These are phyloP conservation scores for Prolemur simus DNA, from an alignment of 2,113 vertebrate species.

Conservation along the genomic window DNA sequence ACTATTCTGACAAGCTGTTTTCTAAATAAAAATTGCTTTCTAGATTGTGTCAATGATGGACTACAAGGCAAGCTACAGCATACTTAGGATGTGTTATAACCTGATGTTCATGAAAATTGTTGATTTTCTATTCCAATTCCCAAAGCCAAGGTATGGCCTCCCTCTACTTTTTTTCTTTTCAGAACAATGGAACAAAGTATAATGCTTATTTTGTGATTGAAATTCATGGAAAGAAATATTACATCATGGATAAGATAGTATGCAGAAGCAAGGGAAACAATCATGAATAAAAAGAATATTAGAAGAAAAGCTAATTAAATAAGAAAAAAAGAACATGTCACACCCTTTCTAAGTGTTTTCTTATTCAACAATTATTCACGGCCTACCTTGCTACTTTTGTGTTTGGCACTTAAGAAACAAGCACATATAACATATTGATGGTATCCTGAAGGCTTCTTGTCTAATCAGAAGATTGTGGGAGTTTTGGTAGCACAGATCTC, in stretches of 20 bases:
- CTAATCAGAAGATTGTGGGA: background rate
- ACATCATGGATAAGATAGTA: background rate
- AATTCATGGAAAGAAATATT: background rate
- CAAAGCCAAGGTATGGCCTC: background rate
- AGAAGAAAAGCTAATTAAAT: background rate
- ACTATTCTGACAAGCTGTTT: background rate
- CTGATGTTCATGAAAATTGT: background rate
- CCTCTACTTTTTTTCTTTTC: background rate
- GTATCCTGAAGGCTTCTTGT: fast-evolving
- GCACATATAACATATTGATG: background rate
- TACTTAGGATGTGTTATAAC: background rate
- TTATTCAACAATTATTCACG: background rate
- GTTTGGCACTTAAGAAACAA: background rate
- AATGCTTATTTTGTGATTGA: background rate
- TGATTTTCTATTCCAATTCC: background rate
- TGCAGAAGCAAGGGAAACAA: background rate
- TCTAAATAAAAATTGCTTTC: background rate
- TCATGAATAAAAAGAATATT: background rate
- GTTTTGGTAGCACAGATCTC: background rate
- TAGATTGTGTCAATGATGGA: background rate
- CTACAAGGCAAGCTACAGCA: background rate
- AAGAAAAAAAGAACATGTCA: background rate
- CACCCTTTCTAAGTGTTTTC: background rate
- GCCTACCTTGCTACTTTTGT: background rate
- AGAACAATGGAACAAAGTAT: background rate